Evolutionary conservation across 2,113 vertebrate species (phyloP), one percentile per base, ranked within the genome.

Genomic region (Leptobrachium leishanense): DNA sequence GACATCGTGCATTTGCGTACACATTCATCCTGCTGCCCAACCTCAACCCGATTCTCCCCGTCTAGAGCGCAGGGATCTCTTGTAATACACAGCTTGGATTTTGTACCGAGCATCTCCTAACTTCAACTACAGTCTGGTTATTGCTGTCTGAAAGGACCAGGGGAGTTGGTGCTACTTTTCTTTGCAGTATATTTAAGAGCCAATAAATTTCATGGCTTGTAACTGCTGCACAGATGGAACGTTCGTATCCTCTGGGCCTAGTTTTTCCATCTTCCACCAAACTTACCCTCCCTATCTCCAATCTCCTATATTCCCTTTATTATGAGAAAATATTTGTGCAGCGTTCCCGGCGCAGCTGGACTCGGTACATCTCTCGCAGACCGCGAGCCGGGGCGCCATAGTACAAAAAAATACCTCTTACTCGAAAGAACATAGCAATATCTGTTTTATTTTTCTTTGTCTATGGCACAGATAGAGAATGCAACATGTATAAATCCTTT

Each of bases 121-220:
- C 53, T 69, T 43, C n/a, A 8, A 9, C 31, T 79, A 54, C 59
- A 72, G 31, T 54, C 3, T 8, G 75, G 43, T 77, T 77, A 79
- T 79, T 73, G 42, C 46, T 59, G 40, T 54, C 20, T 57, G 53
- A 15, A 64, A 44, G 50, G 69, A 73, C 72, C 70, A 31, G 10
- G 64, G 46, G 20, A 64, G 65, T 12, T 43, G 9, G 41, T 43
- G 70, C 40, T 66, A 73, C 77, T 79, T 73, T 72, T 57, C 46
- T 44, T 44, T 73, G 62, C 77, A 31, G 62, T 73, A 67, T 73
- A 67, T 79, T 79, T 79, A 79, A 79, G 77, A 73, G 70, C 15
- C 70, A 55, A 79, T 79, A 79, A 79, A 79, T 79, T 79, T 66
- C 77, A 79, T 67, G 62, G 63, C 77, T 73, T 79, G 77, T 67